Conservation (phyloP, 2,113 vertebrate genomes). For the Balaenoptera acutorostrata region DNA sequence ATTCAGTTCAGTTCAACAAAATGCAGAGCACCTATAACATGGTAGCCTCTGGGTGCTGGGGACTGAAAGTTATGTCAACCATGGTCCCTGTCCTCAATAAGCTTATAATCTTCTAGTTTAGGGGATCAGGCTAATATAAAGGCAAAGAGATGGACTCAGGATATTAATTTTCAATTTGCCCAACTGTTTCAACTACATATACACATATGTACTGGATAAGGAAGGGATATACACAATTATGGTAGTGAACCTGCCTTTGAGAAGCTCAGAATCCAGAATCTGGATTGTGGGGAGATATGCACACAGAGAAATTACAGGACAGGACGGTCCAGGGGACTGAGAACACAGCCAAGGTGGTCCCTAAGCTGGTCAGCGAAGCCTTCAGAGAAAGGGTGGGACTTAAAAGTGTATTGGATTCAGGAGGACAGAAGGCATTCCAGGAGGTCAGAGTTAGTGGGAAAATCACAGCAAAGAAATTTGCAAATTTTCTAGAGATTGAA, state of each 20-base stretch:
- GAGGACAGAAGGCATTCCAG: not conserved
- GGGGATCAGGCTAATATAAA: not conserved
- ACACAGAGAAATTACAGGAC: not conserved
- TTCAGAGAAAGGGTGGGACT: not conserved
- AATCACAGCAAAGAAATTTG: not conserved
- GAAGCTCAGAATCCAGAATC: not conserved
- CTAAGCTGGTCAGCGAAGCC: not conserved
- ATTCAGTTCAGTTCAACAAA: not conserved
- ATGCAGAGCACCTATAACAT: not conserved
- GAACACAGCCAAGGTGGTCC: not conserved
- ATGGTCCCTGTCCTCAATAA: not conserved
- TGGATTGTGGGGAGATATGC: not conserved
- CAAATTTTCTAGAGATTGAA: not conserved
- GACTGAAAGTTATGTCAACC: not conserved
- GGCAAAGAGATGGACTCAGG: not conserved
- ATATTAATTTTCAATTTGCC: not conserved
- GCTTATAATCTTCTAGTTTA: not conserved
- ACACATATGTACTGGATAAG: not conserved
- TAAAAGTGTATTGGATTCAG: fast-evolving
- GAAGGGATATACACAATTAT: not conserved
- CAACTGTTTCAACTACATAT: not conserved
- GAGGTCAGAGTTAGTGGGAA: not conserved
- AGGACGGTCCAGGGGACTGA: not conserved
- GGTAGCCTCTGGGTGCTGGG: not conserved
- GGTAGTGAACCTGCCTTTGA: not conserved